Evolutionary conservation across 2,113 vertebrate species (phyloP).

Genomic region (Oreotragus oreotragus): DNA sequence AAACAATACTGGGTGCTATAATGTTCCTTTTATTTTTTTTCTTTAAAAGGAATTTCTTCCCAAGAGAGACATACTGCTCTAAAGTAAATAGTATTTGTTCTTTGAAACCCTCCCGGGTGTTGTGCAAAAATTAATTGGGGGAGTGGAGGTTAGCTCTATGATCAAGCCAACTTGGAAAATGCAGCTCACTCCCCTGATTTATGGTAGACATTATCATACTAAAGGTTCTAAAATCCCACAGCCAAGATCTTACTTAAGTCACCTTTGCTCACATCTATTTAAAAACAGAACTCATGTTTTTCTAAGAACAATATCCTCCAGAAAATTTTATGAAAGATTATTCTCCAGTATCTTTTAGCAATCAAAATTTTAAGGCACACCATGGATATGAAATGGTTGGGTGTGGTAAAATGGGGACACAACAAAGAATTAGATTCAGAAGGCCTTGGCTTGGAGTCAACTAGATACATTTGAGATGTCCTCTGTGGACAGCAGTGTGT

Average conservation of each 20-base stretch:
- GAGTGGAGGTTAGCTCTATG: not conserved
- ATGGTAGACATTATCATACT: not conserved
- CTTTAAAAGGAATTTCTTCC: conserved; percentile 29
- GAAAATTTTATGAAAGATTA: not conserved
- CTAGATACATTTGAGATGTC: not conserved
- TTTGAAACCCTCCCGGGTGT: not conserved
- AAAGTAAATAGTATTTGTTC: not conserved
- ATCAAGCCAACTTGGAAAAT: not conserved
- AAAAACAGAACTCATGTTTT: not conserved
- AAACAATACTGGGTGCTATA: not conserved
- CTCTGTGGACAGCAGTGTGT: not conserved
- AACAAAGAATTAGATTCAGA: not conserved
- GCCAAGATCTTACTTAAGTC: not conserved
- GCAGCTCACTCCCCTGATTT: not conserved
- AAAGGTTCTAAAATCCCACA: not conserved
- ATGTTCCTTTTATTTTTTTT: not conserved
- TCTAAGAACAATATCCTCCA: not conserved
- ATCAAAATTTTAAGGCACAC: not conserved
- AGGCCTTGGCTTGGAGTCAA: not conserved
- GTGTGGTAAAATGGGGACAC: not conserved
- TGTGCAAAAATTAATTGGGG: not conserved
- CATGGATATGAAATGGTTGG: not conserved
- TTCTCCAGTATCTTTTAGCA: not conserved
- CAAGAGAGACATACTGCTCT: not conserved
- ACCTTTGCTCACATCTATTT: not conserved